These are phyloP conservation scores for Hucho hucho DNA, from an alignment of 2,113 vertebrate species.

Conservation along the genomic window DNA sequence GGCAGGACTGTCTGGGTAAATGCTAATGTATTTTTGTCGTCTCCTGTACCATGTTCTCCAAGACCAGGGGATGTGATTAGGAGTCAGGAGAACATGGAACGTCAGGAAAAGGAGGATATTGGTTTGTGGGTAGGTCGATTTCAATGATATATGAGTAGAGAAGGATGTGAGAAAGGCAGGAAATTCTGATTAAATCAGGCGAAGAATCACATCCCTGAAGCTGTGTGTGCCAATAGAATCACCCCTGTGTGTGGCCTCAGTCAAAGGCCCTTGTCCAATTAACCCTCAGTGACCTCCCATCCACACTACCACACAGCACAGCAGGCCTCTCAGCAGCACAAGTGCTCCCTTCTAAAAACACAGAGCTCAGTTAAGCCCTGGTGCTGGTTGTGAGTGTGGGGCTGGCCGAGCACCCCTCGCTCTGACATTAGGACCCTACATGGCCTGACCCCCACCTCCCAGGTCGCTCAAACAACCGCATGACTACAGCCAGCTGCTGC, in stretches of 20 bases:
- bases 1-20: constrained; percentile 56
- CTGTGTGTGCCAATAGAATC: constrained; percentile 46
- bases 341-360: constrained; percentile 57
- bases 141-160: too few species aligned
- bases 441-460: constrained; percentile 81
- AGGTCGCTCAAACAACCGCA: constrained; percentile 85
- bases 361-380: constrained; percentile 57
- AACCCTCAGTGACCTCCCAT: constrained; percentile 5
- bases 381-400: constrained; percentile 52
- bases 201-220: not conserved
- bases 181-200: not conserved
- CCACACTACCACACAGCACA: constrained; percentile 44
- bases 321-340: constrained; percentile 45
- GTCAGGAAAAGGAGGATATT: too few species aligned
- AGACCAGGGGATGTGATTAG: constrained; percentile 33
- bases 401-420: constrained; percentile 37
- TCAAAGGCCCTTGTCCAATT: constrained; percentile 68
- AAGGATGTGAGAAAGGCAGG: too few species aligned
- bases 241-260: constrained; percentile 44
- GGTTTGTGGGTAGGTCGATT: too few species aligned
- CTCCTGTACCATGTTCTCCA: constrained; percentile 46
- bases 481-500: constrained; percentile 91
- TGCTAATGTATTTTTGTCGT: constrained; percentile 54
- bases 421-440: constrained; percentile 65
- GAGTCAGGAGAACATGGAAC: too few species aligned